Evolutionary conservation across 2,113 vertebrate species (phyloP).

Genomic region (Phylloscopus whistleri): DNA sequence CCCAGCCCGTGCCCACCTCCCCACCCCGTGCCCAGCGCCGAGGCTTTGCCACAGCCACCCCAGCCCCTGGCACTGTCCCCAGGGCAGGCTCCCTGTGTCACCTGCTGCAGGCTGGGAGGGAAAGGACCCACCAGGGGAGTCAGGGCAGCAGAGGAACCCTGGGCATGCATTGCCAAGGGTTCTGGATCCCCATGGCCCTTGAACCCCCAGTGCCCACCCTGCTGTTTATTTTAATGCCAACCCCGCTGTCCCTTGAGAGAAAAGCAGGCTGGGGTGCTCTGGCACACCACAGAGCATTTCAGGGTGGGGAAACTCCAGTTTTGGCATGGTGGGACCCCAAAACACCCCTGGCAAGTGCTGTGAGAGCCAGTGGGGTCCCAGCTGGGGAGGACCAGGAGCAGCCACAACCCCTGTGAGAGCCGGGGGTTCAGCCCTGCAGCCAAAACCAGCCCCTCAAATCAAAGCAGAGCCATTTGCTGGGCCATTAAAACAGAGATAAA

Average conservation of each 20-base stretch:
- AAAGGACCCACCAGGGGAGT: not conserved
- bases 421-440: not conserved
- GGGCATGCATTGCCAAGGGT: not conserved
- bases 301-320: not conserved
- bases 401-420: not conserved
- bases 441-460: not conserved
- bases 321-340: not conserved
- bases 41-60: not conserved
- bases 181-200: not conserved
- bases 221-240: not conserved
- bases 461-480: not conserved
- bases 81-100: not conserved
- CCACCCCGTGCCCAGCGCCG: not conserved
- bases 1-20: not conserved
- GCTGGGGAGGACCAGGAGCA: not conserved
- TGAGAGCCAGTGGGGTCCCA: not conserved
- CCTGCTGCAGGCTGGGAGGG: not conserved
- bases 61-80: not conserved
- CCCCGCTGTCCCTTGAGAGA: accelerated
- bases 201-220: not conserved
- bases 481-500: not conserved
- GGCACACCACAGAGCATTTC: not conserved
- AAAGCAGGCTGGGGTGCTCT: not conserved
- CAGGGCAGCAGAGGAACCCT: not conserved
- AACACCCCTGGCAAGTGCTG: not conserved